Conservation (phyloP, 2,797 vertebrate genomes). For the Chromobotia macracanthus region DNA sequence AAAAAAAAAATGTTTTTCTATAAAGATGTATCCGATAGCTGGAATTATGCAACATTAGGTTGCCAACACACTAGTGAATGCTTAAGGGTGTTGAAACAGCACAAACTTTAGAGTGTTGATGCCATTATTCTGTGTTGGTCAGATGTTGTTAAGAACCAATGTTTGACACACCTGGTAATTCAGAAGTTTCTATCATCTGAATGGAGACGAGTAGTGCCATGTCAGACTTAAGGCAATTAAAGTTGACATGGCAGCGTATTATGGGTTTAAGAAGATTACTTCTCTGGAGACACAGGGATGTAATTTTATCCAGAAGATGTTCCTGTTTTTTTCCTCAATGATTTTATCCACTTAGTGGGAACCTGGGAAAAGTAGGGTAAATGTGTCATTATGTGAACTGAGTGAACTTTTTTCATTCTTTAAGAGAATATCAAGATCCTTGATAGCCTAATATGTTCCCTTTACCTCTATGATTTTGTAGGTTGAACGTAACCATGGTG, state of each 20-base stretch:
- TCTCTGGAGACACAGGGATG: constrained; percentile 24
- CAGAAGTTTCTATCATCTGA: constrained; percentile 10
- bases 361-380: constrained; percentile 37
- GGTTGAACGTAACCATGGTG: constrained; percentile 67
- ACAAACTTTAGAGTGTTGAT: background rate
- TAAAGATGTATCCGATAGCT: background rate
- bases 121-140: no score
- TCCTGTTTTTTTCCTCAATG: constrained; percentile 24
- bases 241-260: constrained; percentile 61
- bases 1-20: background rate
- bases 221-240: constrained; percentile 62
- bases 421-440: background rate
- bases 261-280: constrained; percentile 54
- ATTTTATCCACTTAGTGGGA: constrained; percentile 26
- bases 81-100: background rate
- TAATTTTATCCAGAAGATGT: constrained; percentile 19
- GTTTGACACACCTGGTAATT: background rate
- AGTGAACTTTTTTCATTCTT: background rate
- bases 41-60: background rate
- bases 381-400: background rate
- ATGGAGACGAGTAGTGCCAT: constrained; percentile 42
- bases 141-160: background rate
- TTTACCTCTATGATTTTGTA: constrained; percentile 49
- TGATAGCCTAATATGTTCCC: background rate
- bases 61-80: background rate